A percentile compares a stretch with the other conserved stretches of the same genome.
Evolutionary conservation across 2,113 vertebrate genomes (phyloP).

Genomic region (Regulus satrapa): DNA sequence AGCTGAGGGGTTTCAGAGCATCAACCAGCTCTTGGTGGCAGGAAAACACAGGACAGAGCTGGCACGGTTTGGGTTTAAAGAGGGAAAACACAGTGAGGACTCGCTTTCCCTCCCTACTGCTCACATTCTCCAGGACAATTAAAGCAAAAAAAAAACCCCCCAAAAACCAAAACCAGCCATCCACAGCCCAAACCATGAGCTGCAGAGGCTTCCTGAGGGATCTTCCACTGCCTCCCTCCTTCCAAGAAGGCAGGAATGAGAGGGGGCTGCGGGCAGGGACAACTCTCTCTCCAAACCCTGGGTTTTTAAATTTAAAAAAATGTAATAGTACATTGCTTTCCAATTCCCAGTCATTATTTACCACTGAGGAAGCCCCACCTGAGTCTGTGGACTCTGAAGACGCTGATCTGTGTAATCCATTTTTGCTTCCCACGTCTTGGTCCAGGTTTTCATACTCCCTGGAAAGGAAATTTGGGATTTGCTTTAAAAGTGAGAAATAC

Average conservation of each 20-base stretch:
- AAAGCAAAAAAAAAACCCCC: neutral
- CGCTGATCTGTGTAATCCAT: conserved; percentile 48
- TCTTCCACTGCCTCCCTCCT: neutral
- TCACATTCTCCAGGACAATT: neutral
- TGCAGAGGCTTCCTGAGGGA: neutral
- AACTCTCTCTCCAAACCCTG: neutral
- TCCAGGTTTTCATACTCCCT: conserved; percentile 19
- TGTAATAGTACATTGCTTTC: fast-evolving
- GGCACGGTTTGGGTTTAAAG: neutral
- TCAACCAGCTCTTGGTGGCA: neutral
- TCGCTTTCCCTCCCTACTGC: neutral
- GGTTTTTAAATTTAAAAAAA: too few species aligned
- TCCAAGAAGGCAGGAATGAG: fast-evolving
- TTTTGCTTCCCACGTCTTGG: conserved; percentile 7
- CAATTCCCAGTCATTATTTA: too few species aligned
- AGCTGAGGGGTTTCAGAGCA: neutral
- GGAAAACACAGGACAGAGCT: neutral
- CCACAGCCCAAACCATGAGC: neutral
- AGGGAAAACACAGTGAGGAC: neutral
- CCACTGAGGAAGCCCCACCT: conserved; percentile 7
- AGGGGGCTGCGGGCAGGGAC: neutral
- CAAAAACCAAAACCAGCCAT: neutral
- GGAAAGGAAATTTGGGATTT: neutral
- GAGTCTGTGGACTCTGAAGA: conserved; percentile 75
- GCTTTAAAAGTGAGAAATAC: neutral